Percentiles rank a stretch among this genome's conserved stretches.
phyloP scores from a whole-genome alignment of 2,797 vertebrate species.

The Gouania willdenowi region DNA sequence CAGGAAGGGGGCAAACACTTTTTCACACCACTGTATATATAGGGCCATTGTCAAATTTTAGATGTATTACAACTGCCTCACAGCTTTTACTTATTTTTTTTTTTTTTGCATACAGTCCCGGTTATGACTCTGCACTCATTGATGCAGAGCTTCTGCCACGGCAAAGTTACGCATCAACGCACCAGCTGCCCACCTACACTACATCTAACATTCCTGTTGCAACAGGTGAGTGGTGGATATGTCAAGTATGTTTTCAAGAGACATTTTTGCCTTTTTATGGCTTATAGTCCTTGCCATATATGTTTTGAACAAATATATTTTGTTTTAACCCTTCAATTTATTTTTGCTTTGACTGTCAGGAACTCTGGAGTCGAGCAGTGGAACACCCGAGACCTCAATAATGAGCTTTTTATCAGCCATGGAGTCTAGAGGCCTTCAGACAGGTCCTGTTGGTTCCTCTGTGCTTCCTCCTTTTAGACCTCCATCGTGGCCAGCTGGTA shows the following conservation, averaged over 20 bases:
- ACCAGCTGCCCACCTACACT: slow-evolving; percentile 89
- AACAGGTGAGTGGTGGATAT: slow-evolving; percentile 74
- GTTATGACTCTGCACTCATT: slow-evolving; percentile 91
- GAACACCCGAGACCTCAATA: slow-evolving; percentile 92
- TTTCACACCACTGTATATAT: too few relatives aligned
- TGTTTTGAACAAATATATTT: too few relatives aligned
- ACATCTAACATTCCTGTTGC: slow-evolving; percentile 84
- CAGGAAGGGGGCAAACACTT: too few relatives aligned
- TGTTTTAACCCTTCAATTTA: slow-evolving; percentile 1
- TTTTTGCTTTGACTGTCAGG: slow-evolving; percentile 48
- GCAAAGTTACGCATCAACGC: slow-evolving; percentile 85
- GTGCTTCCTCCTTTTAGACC: slow-evolving; percentile 91
- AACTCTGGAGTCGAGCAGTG: slow-evolving; percentile 87
- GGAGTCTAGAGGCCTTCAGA: slow-evolving; percentile 88
- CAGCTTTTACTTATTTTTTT: not conserved
- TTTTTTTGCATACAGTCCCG: slow-evolving; percentile 77
- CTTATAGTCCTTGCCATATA: not conserved
- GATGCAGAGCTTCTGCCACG: slow-evolving; percentile 91
- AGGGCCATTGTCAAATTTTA: too few relatives aligned
- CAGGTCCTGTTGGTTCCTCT: slow-evolving; percentile 90
- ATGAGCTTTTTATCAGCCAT: slow-evolving; percentile 96
- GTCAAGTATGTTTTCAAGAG: not conserved
- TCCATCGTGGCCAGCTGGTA: slow-evolving; percentile 91
- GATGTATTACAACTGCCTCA: too few relatives aligned
- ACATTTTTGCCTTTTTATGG: not conserved